phyloP scores from a whole-genome alignment of 2,888 invertebrate species.

The Craniophora ligustri region DNA sequence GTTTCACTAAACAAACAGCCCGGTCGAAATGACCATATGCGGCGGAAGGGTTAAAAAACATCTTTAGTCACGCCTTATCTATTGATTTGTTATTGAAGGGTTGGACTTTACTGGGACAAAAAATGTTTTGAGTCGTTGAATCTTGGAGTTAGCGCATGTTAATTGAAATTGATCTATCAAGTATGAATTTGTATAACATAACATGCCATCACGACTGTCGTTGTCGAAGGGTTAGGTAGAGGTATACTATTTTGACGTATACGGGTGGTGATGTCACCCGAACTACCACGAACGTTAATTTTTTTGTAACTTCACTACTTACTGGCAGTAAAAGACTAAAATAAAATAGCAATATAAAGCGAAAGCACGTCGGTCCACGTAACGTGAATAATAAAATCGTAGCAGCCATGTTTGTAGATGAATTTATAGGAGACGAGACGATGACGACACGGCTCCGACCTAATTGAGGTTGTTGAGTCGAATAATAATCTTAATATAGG shows the following conservation, averaged over 20 bases:
- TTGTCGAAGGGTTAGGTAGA: too few relatives aligned
- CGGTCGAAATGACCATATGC: constrained; percentile 68
- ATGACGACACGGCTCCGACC: constrained; percentile 4
- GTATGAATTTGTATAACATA: constrained; percentile 11
- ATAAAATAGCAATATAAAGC: constrained; percentile 35
- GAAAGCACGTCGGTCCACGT: constrained; percentile 15
- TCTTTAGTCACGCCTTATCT: constrained; percentile 70
- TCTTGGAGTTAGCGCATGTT: constrained; percentile 9
- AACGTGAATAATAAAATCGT: constrained; percentile 36
- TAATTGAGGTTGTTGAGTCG: neutral
- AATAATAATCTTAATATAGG: too few relatives aligned
- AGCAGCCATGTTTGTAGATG: constrained; percentile 1
- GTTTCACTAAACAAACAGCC: constrained; percentile 58
- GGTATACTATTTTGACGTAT: too few relatives aligned
- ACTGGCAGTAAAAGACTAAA: constrained; percentile 14
- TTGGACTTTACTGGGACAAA: constrained; percentile 52
- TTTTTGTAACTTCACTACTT: constrained; percentile 13
- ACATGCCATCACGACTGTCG: too few relatives aligned
- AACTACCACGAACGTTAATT: too few relatives aligned
- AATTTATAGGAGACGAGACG: constrained; percentile 25
- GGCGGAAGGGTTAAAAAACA: constrained; percentile 65
- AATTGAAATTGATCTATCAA: constrained; percentile 34
- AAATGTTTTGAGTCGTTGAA: constrained; percentile 23
- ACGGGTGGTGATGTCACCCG: too few relatives aligned
- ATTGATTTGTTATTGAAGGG: constrained; percentile 67